Percentiles rank a stretch among this genome's conserved stretches.
Evolutionary conservation across 92 coral and sea anemone genomes (phyloP).

Genomic region (Micromussa lordhowensis): DNA sequence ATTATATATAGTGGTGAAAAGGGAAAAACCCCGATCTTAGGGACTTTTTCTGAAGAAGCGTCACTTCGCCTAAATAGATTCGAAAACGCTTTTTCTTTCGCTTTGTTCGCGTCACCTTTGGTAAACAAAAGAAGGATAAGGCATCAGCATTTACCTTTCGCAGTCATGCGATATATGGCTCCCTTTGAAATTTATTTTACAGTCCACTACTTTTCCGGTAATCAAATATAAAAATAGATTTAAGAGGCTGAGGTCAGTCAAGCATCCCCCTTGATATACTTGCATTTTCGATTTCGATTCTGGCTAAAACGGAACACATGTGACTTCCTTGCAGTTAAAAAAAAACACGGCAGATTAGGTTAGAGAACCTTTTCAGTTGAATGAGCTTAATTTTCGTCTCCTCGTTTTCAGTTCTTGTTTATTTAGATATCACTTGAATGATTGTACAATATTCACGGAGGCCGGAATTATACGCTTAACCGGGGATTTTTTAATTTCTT

Average conservation of each 20-base stretch:
- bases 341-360: neutral
- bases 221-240: neutral
- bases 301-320: neutral
- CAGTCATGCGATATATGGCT: neutral
- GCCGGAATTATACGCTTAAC: neutral
- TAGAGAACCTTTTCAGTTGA: neutral
- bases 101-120: neutral
- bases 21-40: neutral
- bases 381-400: neutral
- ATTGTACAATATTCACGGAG: neutral
- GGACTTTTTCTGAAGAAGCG: neutral
- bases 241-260: neutral
- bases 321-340: neutral
- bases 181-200: neutral
- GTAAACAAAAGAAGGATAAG: neutral
- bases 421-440: neutral
- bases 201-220: neutral
- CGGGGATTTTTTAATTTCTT: neutral
- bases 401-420: neutral
- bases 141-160: neutral
- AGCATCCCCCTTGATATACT: neutral
- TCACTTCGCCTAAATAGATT: neutral
- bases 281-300: neutral
- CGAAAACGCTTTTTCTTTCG: neutral
- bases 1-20: neutral